Conservation (phyloP, 2,888 invertebrate genomes). For the Rhyacophila evoluta region DNA sequence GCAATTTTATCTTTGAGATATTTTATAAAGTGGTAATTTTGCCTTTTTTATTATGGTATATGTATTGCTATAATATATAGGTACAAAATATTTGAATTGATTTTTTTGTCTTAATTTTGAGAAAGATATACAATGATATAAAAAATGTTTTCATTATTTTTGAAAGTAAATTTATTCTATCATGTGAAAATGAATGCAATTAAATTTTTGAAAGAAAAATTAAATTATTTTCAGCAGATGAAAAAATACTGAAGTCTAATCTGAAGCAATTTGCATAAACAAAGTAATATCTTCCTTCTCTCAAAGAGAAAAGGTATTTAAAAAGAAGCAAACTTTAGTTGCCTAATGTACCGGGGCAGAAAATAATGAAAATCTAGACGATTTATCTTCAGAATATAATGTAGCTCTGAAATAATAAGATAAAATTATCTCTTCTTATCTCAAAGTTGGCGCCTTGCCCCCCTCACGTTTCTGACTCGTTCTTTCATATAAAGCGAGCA, state of each 20-base stretch:
- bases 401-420: slow-evolving; percentile 55
- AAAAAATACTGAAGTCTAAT: background rate
- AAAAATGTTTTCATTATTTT: too few species aligned
- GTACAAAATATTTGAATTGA: too few species aligned
- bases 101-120: too few species aligned
- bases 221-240: background rate
- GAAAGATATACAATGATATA: too few species aligned
- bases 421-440: slow-evolving; percentile 55
- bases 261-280: slow-evolving; percentile 29
- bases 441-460: slow-evolving; percentile 29
- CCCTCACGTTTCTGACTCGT: slow-evolving; percentile 38
- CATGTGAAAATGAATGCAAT: too few species aligned
- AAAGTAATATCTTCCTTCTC: slow-evolving; percentile 42
- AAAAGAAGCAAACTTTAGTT: slow-evolving; percentile 45
- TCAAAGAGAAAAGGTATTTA: slow-evolving; percentile 47
- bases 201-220: background rate
- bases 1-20: too few species aligned
- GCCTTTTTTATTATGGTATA: too few species aligned
- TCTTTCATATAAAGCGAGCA: slow-evolving; percentile 52
- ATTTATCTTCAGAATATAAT: slow-evolving; percentile 55
- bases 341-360: slow-evolving; percentile 46
- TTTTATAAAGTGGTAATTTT: too few species aligned
- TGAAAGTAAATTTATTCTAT: too few species aligned
- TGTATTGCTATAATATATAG: too few species aligned
- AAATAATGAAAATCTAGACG: slow-evolving; percentile 55